Evolutionary conservation across 2,888 invertebrate species (phyloP), one percentile per base, ranked within the genome.

Genomic region (Ethmia dodecea): DNA sequence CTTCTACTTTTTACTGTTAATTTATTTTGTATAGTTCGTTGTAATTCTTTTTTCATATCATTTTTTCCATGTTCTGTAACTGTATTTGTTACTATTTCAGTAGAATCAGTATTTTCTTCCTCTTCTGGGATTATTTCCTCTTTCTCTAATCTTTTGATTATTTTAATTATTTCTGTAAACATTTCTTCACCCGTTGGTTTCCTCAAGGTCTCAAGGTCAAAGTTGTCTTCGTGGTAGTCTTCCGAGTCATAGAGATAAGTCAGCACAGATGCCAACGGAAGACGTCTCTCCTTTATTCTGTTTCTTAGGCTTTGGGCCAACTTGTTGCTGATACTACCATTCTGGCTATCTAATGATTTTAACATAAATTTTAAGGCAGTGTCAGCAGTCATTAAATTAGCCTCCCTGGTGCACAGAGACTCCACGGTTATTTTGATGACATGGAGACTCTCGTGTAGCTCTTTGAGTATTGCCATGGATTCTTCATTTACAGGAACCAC

Each of bases 261-360:
- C 33, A 33, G 33, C 33, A 33, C 18, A 33, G 33, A 33, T 33
- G 33, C 33, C 27, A 28, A 27, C 28, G 33, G 28, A 28, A 33
- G 13, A 28, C 27, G 33, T 33, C 33, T 33, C 25, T 33, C 33
- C 28, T 33, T 33, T 33, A 33, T 33, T 27, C 33, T 27, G 28
- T 33, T 33, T 28, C 33, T 16, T 14, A 33, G 33, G 33, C 18
- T 33, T 18, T 33, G 27, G 27, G 28, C 33, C 33, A 33, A 28
- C 26, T 32, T 32, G 25, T 32, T 24, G 32, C 32, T 32, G 32
- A 25, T 26, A 25, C 26, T 15, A 26, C 27, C 14, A 28, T 28
- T 33, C n/a, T 13, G 33, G 28, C 28, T 28, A 33, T 28, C 27
- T 33, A 33, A 28, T 28, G 33, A 33, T 14, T 33, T 33, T 33